phyloP scores from a whole-genome alignment of 2,797 vertebrate species.

The Coreius guichenoti region DNA sequence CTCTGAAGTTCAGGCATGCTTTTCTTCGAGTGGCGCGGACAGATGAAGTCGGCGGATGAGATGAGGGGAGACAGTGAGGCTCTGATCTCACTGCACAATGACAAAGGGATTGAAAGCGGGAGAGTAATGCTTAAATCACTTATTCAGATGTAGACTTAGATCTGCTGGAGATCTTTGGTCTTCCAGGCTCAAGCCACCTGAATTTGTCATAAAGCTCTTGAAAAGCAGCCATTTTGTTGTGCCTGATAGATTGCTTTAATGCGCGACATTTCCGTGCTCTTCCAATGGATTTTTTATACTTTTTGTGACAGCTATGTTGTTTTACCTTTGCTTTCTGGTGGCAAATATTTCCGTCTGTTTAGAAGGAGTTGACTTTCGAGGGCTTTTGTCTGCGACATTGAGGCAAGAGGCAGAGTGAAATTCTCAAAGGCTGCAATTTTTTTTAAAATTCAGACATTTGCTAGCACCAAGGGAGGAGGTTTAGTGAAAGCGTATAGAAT shows the following conservation, averaged over 20 bases:
- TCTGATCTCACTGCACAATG: constrained; percentile 38
- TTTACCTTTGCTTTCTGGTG: constrained; percentile 16
- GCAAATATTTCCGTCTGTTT: constrained; percentile 23
- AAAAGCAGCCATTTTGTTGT: constrained; percentile 21
- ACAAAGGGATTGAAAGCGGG: constrained; percentile 39
- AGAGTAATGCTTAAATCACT: constrained; percentile 38
- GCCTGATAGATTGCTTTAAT: constrained; percentile 19
- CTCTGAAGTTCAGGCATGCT: constrained; percentile 70
- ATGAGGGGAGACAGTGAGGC: constrained; percentile 30
- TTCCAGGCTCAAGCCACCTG: constrained; percentile 11
- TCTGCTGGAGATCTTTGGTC: constrained; percentile 37
- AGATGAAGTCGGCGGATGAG: constrained; percentile 37
- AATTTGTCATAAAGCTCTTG: constrained; percentile 35
- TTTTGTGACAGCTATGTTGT: constrained; percentile 8
- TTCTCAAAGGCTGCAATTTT: constrained; percentile 50
- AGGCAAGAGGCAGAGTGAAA: constrained; percentile 40
- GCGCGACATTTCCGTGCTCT: neutral
- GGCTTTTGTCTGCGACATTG: constrained; percentile 23
- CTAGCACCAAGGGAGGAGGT: constrained; percentile 6
- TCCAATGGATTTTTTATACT: neutral
- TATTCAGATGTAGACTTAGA: constrained; percentile 37
- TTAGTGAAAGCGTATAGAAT: constrained; percentile 37
- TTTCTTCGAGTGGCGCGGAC: constrained; percentile 36
- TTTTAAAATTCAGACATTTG: constrained; percentile 44
- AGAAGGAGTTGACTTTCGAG: neutral